These are phyloP conservation scores for Lagenorhynchus albirostris DNA, from an alignment of 2,113 vertebrate genomes.

Conservation along the genomic window DNA sequence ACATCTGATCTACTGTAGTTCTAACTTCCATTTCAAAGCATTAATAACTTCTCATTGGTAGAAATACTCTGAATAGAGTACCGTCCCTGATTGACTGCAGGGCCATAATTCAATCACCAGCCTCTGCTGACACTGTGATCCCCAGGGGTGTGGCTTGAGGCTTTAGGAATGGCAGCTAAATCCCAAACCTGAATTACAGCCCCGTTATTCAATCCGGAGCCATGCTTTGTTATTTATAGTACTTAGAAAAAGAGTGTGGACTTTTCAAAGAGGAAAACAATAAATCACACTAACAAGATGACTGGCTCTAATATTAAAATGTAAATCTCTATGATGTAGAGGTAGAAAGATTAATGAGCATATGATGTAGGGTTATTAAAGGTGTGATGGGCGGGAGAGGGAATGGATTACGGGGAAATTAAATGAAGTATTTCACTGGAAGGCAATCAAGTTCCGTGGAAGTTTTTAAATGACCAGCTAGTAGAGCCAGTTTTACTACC, in stretches of 20 bases:
- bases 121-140: slow-evolving; percentile 42
- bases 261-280: slow-evolving; percentile 73
- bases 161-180: slow-evolving; percentile 76
- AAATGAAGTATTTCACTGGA: slow-evolving; percentile 78
- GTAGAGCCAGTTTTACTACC: slow-evolving; percentile 65
- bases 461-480: slow-evolving; percentile 78
- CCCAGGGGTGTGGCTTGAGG: slow-evolving; percentile 62
- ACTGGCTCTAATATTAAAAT: slow-evolving; percentile 76
- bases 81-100: slow-evolving; percentile 62
- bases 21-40: slow-evolving; percentile 74
- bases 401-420: slow-evolving; percentile 73
- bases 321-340: slow-evolving; percentile 63
- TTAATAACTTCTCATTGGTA: slow-evolving; percentile 72
- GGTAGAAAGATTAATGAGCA: slow-evolving; percentile 72
- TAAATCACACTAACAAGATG: slow-evolving; percentile 77
- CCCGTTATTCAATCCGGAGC: slow-evolving; percentile 70
- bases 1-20: slow-evolving; percentile 70
- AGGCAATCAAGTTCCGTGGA: slow-evolving; percentile 70
- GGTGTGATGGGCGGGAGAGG: slow-evolving; percentile 61
- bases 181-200: slow-evolving; percentile 70
- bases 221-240: slow-evolving; percentile 76
- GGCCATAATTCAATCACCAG: slow-evolving; percentile 65
- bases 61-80: slow-evolving; percentile 68
- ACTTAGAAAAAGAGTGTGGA: slow-evolving; percentile 62
- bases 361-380: slow-evolving; percentile 66